Evolutionary conservation across 1,140 invertebrate species (phyloP).

Genomic region (Sarcophaga peregrina): DNA sequence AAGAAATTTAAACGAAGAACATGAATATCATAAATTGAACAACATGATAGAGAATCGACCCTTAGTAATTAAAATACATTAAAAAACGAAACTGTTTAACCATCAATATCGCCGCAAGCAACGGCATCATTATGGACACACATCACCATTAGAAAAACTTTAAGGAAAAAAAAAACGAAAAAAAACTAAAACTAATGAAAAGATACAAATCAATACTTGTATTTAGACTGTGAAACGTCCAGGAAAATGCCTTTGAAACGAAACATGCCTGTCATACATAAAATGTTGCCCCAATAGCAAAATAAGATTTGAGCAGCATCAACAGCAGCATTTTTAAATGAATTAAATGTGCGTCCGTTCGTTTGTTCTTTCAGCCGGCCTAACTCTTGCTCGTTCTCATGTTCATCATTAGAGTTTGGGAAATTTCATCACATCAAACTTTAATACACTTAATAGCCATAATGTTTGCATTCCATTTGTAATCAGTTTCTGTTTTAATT

Average conservation of each 20-base stretch:
- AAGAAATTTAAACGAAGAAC: not conserved
- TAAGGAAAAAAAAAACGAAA: not conserved
- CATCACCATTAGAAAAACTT: not conserved
- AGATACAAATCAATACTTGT: conserved; percentile 17
- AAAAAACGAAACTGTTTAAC: not conserved
- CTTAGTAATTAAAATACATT: conserved; percentile 18
- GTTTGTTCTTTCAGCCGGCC: not conserved
- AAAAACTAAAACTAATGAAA: not conserved
- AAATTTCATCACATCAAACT: conserved; percentile 32
- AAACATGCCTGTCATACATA: not conserved
- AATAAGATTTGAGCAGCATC: too few species aligned
- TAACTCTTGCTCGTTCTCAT: not conserved
- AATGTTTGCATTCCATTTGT: conserved; percentile 38
- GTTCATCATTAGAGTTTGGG: conserved; percentile 5
- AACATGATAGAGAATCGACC: not conserved
- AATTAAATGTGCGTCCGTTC: not conserved
- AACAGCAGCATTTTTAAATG: not conserved
- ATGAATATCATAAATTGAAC: conserved; percentile 14
- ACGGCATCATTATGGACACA: not conserved
- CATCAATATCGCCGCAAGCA: not conserved
- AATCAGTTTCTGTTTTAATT: not conserved
- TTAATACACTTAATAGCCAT: conserved; percentile 36
- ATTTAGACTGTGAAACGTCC: not conserved
- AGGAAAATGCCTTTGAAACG: not conserved
- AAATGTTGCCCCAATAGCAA: too few species aligned